A percentile compares a stretch with the other conserved stretches of the same genome.
These are phyloP conservation scores for Potamarius usumacintae DNA, from an alignment of 2,113 vertebrate species.

Conservation along the genomic window DNA sequence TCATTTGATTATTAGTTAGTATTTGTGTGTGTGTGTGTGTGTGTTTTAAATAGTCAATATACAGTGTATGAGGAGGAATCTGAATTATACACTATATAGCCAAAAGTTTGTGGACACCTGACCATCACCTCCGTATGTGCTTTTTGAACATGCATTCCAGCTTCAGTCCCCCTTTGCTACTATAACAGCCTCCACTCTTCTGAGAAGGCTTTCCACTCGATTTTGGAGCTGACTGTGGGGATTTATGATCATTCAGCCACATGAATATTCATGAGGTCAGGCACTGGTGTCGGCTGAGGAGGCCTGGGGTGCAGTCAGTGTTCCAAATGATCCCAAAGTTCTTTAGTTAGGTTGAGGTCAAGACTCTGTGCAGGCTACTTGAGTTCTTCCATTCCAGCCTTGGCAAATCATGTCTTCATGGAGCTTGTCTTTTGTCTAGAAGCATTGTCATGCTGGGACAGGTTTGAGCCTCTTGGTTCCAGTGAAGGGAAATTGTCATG, in stretches of 20 bases:
- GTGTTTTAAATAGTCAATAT: neutral
- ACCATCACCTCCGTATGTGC: neutral
- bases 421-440: neutral
- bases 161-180: neutral
- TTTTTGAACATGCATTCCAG: neutral
- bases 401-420: neutral
- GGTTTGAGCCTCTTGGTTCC: neutral
- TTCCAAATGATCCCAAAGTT: neutral
- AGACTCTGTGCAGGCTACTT: neutral
- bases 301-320: neutral
- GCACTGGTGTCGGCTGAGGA: too few species aligned
- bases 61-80: neutral
- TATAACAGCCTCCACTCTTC: neutral
- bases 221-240: neutral
- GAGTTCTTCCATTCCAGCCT: neutral
- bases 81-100: neutral
- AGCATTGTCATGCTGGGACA: neutral
- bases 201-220: neutral
- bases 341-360: neutral
- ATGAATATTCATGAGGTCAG: too few species aligned
- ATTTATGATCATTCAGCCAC: neutral
- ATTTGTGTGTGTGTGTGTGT: neutral
- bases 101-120: neutral
- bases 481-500: neutral
- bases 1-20: neutral